These are phyloP conservation scores for Mycalesis mineus DNA, from an alignment of 2,888 invertebrate species.

Conservation along the genomic window DNA sequence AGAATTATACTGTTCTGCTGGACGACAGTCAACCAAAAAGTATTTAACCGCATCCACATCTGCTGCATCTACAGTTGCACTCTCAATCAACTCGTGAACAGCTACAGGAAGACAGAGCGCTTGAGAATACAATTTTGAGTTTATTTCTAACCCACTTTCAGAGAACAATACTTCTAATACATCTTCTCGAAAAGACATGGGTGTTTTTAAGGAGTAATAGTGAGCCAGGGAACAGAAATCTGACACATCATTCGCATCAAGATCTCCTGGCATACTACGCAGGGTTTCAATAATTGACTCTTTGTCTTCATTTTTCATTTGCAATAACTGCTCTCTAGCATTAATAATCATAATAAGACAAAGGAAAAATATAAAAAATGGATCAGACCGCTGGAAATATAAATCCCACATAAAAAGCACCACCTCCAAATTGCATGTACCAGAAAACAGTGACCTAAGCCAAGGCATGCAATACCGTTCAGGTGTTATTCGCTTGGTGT, in stretches of 20 bases:
- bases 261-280: constrained; percentile 87
- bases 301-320: constrained; percentile 85
- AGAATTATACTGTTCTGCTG: constrained; percentile 96
- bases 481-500: constrained; percentile 95
- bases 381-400: constrained; percentile 96
- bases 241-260: constrained; percentile 95
- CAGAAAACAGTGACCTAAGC: constrained; percentile 94
- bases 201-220: constrained; percentile 95
- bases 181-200: constrained; percentile 93
- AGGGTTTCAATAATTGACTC: constrained; percentile 83
- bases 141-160: constrained; percentile 74
- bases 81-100: constrained; percentile 93
- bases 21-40: constrained; percentile 97
- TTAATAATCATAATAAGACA: constrained; percentile 97
- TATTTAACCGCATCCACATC: constrained; percentile 86
- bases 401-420: constrained; percentile 97
- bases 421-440: constrained; percentile 90
- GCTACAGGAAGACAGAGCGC: constrained; percentile 97
- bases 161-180: constrained; percentile 82
- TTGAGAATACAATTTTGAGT: constrained; percentile 84
- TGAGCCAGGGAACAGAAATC: constrained; percentile 98
- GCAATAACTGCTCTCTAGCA: constrained; percentile 90
- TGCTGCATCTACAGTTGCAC: constrained; percentile 82
- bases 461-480: constrained; percentile 93
- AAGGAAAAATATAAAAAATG: constrained; percentile 96